phyloP scores from a whole-genome alignment of 2,113 vertebrate species.

The Ia io region DNA sequence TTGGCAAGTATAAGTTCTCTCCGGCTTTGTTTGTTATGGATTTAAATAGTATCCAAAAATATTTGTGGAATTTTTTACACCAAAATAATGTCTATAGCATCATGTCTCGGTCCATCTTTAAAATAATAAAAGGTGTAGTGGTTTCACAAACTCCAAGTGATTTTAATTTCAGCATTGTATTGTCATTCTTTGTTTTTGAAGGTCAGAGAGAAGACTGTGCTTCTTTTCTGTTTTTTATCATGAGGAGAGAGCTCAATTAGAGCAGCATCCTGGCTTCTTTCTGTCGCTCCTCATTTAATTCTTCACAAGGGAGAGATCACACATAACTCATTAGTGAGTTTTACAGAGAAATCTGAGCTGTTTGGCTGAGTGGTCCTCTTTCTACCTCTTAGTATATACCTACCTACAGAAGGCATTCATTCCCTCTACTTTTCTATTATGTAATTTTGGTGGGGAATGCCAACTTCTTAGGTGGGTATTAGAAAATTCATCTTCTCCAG shows the following conservation, averaged over 20 bases:
- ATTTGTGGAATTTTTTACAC: neutral
- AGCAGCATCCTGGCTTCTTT: neutral
- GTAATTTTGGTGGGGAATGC: neutral
- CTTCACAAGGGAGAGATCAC: rapidly evolving
- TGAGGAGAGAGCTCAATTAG: neutral
- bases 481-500: neutral
- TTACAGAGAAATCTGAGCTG: rapidly evolving
- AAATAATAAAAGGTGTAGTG: neutral
- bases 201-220: neutral
- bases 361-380: neutral
- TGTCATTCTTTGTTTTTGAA: neutral
- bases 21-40: neutral
- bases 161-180: neutral
- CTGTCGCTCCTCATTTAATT: neutral
- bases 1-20: neutral
- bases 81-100: neutral
- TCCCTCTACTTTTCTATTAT: neutral
- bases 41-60: neutral
- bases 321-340: rapidly evolving
- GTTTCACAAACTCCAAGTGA: neutral
- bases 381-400: neutral
- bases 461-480: neutral
- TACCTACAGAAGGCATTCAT: neutral
- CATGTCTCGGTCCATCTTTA: neutral
- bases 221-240: neutral